Base-by-base conservation (phyloP, 2,888 invertebrate genomes). In the Leucophenga maculata region DNA sequence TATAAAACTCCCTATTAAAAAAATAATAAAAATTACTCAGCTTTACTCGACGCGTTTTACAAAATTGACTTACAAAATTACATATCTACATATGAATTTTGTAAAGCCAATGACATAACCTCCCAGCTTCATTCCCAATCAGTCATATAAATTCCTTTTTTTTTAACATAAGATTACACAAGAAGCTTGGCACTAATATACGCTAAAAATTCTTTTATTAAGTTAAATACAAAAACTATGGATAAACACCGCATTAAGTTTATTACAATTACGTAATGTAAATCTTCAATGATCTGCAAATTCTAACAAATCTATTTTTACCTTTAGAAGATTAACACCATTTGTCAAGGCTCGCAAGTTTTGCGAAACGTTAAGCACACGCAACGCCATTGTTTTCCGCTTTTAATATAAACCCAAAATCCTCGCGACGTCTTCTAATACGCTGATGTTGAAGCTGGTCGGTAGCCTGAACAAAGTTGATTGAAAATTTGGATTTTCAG, bases 221-320 rank as follows among this genome's bases (percentile, higher is more conserved):
- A 26, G 14, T 20, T n/a, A 32, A 52, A 52, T 44, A 31, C 32
- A 69, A 16, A 1, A 26, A 32, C 4, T 8, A 6, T 20, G 59
- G 48, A 26, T 4, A 13, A 31, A 68, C 69, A 69, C 65, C 65
- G 18, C 57, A 77, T 11, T 11, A 3, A 39, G 1, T 39, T 39
- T 16, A 76, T 78, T 73, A 73, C 67, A 83, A 88, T 88, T 88
- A 88, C 88, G 88, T 88, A 88, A 88, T 86, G 78, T 64, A 64
- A 73, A 66, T 81, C 69, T 71, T 76, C 69, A 52, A 71, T 31
- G 65, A 18, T 70, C 20, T 46, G 44, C 18, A 16, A 52, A 22
- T 55, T 65, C 48, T 31, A 6, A 8, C 1, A 54, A 39, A 48
- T 4, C 59, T 1, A 50, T 50, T n/a, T 13, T 85, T 83, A 88